Evolutionary conservation across 1,140 invertebrate genomes (phyloP).

Genomic region (Bactericera cockerelli): DNA sequence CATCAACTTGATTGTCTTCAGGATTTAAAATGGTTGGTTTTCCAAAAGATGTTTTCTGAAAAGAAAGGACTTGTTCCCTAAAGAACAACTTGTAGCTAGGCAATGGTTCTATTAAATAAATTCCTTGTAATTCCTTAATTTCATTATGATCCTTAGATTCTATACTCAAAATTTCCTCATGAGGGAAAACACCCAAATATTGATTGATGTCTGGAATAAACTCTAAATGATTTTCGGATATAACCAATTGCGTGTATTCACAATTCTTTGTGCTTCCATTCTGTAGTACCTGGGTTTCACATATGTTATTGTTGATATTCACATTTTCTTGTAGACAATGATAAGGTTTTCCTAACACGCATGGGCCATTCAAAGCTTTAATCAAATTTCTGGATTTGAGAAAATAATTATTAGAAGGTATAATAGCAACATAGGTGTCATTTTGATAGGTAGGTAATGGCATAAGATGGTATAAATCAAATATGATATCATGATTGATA

Average conservation of each 20-base stretch:
- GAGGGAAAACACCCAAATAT: neutral
- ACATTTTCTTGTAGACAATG: neutral
- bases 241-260: neutral
- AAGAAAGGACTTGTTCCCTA: too few species aligned
- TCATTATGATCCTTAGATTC: neutral
- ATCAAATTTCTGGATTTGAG: neutral
- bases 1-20: too few species aligned
- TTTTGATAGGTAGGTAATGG: neutral
- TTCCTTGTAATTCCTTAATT: constrained; percentile 1
- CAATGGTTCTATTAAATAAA: neutral
- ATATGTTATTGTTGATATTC: neutral
- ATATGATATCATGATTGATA: neutral
- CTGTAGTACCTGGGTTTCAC: neutral
- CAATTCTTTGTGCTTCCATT: neutral
- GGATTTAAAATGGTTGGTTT: too few species aligned
- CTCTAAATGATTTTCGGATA: neutral
- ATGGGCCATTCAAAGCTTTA: neutral
- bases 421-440: neutral
- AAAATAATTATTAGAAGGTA: neutral
- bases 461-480: neutral
- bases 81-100: too few species aligned
- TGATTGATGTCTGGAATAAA: neutral
- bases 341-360: neutral
- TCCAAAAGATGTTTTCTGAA: too few species aligned
- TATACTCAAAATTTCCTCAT: neutral